phyloP scores from a whole-genome alignment of 2,888 invertebrate species.

The Spialia ferax region DNA sequence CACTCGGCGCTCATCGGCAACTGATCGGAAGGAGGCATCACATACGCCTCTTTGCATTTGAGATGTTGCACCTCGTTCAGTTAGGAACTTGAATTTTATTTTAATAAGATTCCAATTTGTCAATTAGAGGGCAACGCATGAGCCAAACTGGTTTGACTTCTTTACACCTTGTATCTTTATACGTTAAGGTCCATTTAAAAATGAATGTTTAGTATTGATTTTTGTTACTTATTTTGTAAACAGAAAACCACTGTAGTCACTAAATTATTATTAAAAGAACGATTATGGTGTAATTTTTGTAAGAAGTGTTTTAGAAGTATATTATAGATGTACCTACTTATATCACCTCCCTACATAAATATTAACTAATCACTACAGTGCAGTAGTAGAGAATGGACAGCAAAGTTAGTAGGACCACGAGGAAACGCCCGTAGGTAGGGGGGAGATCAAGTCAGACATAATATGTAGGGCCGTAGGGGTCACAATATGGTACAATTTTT shows the following conservation, averaged over 20 bases:
- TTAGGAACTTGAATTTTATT: slow-evolving; percentile 85
- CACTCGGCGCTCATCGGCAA: slow-evolving; percentile 76
- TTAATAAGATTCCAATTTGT: slow-evolving; percentile 91
- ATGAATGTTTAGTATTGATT: slow-evolving; percentile 49
- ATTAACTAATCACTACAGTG: no score
- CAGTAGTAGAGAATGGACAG: no score
- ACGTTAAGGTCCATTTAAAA: slow-evolving; percentile 63
- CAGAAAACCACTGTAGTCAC: neutral
- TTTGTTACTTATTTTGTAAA: slow-evolving; percentile 27
- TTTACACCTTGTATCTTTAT: slow-evolving; percentile 76
- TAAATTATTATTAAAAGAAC: neutral
- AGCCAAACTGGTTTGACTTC: slow-evolving; percentile 81
- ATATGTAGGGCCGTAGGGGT: no score
- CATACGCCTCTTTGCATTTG: slow-evolving; percentile 61
- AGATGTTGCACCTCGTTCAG: slow-evolving; percentile 58
- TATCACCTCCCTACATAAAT: no score
- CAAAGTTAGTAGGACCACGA: no score
- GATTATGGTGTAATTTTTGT: no score
- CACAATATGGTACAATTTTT: no score
- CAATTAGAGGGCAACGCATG: slow-evolving; percentile 88
- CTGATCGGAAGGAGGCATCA: slow-evolving; percentile 69
- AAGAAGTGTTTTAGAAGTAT: no score
- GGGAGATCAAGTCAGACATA: no score
- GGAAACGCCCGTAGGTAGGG: no score
- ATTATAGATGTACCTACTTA: no score